Base-by-base conservation (phyloP, 2,113 vertebrate genomes). In the Lagopus leucura region DNA sequence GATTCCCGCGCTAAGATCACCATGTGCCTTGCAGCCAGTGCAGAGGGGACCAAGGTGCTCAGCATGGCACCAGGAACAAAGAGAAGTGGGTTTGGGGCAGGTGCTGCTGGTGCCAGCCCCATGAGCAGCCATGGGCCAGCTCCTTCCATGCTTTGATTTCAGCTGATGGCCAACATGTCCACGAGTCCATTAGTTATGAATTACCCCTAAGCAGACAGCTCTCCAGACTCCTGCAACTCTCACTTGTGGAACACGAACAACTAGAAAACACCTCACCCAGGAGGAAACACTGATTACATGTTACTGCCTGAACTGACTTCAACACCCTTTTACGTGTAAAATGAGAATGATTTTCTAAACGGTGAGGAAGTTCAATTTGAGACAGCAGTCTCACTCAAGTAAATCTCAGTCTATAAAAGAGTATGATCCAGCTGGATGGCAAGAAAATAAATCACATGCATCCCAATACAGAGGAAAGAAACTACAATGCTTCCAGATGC, bases 401-500 rank as follows among this genome's bases (percentile, higher is more conserved):
- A 88, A 72, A 80, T 70, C 58, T 85, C 65, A 11, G 7, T 43
- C 72, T 89, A 45, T 67, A 86, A 93, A 92, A 88, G 85, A 66
- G 36, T 42, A 52, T 13, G 55, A 83, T 95, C 85, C 88, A 95
- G 67, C 48, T 89, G 79, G 82, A 86, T 20, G 73, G 50, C 27
- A 80, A 89, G 58, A 76, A 91, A 95, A 85, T 36, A 89, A 89
- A 88, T 90, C 38, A 8, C 24, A 58, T 13, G 38, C 69, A 42
- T 69, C 32, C 45, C 40, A 91, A 83, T 74, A 77, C 47, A 66
- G 75, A 71, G 38, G 60, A 88, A 89, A 91, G 64, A 88, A 91
- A 83, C 82, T 58, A 66, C 82, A 90, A 10, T 83, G 85, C 42
- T 94, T 95, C 93, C 94, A 95, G 94, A 95, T 95, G 88, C 8